phyloP scores from a whole-genome alignment of 2,888 invertebrate genomes.

The Drosophila maculinotata region DNA sequence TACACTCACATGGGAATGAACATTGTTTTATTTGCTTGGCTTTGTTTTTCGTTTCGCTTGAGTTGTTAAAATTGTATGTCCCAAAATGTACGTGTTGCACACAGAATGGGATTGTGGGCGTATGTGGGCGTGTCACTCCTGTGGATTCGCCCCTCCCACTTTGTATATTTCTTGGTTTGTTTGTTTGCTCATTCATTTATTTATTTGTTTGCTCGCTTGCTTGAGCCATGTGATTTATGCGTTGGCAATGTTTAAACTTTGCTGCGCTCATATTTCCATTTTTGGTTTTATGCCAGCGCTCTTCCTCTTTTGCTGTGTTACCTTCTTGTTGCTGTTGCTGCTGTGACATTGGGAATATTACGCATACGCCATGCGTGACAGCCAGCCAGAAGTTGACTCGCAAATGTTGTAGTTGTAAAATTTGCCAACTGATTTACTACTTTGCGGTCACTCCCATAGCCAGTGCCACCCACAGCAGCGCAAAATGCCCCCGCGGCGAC shows the following conservation, averaged over 20 bases:
- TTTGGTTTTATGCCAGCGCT: conserved; percentile 29
- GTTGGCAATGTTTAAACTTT: conserved; percentile 64
- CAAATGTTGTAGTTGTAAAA: conserved; percentile 24
- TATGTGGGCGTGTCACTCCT: conserved; percentile 21
- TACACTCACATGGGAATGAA: not conserved
- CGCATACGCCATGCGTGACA: conserved; percentile 52
- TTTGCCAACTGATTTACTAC: conserved; percentile 47
- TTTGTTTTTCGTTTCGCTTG: conserved; percentile 41
- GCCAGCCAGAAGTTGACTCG: conserved; percentile 12
- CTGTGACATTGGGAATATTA: conserved; percentile 19
- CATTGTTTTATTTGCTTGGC: conserved; percentile 49
- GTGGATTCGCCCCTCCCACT: conserved; percentile 1
- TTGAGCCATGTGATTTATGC: conserved; percentile 63
- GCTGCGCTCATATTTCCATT: conserved; percentile 50
- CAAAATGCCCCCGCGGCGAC: not conserved
- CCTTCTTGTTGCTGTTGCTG: not conserved
- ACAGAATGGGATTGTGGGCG: conserved; percentile 18
- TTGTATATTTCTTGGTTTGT: conserved; percentile 7
- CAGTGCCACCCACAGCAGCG: not conserved
- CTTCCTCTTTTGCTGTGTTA: not conserved
- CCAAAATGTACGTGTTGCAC: conserved; percentile 69
- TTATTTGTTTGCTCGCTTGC: conserved; percentile 30
- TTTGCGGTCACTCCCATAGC: conserved; percentile 20
- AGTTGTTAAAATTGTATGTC: conserved; percentile 74
- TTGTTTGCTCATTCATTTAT: conserved; percentile 12